Evolutionary conservation across 2,797 vertebrate genomes (phyloP), one percentile per base, ranked within the genome.

Genomic region (Myotis pilosus): DNA sequence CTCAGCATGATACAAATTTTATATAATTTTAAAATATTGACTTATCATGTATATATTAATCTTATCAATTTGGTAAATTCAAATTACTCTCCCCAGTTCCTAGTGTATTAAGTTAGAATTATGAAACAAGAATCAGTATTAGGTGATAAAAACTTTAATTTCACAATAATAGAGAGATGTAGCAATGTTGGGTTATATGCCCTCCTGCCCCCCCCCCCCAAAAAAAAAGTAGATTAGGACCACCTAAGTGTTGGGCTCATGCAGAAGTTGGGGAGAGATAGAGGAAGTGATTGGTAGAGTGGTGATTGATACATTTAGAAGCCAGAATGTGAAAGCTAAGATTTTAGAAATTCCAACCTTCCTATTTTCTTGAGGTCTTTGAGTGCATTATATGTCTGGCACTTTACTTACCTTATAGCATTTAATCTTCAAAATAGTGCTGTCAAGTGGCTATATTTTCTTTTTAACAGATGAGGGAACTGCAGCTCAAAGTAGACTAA

Each of bases 371-470:
- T 92, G 36, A 89, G 23, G 33, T 83, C 62, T 96, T 86, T 86
- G 38, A 94, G 87, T 71, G 7, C 47, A 22, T 78, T 88, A 72
- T 60, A 41, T 85, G 57, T 74, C 41, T 81, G n/a, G 60, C 36
- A 94, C n/a, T 87, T 93, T 69, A 80, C 57, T 69, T 90, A 74
- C 28, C 10, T 90, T 71, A 85, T 36, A 13, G n/a, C 49, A 94
- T 76, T 83, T 87, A 76, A 91, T 94, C 28, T 89, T 95, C 71
- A 94, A 95, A 82, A 91, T 82, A 89, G 74, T 91, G 33, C 76
- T 86, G 49, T 79, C 44, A 96, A 68, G 33, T 81, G 55, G 53
- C 72, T 82, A 16, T 51, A 87, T 89, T 91, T 91, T 76, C 53
- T 88, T 92, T 93, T 87, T 91, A 72, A 93, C 69, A 87, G 66